Evolutionary conservation across 2,113 vertebrate species (phyloP).

Genomic region (Eretmochelys imbricata): DNA sequence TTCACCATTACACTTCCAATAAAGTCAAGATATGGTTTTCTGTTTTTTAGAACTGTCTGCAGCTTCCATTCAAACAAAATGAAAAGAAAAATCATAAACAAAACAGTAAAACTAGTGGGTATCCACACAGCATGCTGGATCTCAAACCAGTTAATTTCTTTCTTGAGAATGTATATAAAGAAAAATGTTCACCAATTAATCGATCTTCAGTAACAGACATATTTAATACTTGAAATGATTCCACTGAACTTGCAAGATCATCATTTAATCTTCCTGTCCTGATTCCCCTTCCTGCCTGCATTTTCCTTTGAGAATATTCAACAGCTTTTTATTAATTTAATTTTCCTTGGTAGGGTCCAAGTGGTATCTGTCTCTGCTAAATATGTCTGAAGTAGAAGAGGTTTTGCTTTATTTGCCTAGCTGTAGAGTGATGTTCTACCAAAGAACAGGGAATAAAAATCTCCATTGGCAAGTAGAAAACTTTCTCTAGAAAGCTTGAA

Average conservation of each 20-base stretch:
- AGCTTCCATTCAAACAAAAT: not conserved
- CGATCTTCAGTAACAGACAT: not conserved
- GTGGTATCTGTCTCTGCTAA: not conserved
- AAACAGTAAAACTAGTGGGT: not conserved
- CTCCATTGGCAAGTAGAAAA: not conserved
- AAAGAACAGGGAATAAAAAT: not conserved
- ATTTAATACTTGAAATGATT: not conserved
- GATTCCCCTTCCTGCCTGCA: not conserved
- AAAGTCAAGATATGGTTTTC: not conserved
- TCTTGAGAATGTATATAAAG: not conserved
- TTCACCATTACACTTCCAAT: not conserved
- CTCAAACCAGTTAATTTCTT: not conserved
- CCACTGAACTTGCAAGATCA: not conserved
- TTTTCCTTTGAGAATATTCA: constrained; percentile 18
- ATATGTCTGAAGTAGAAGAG: not conserved
- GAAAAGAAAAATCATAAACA: not conserved
- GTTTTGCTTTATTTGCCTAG: not conserved
- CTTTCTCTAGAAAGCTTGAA: not conserved
- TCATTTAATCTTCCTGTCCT: not conserved
- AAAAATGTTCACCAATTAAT: not conserved
- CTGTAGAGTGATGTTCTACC: not conserved
- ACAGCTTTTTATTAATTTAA: not conserved
- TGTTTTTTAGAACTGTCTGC: not conserved
- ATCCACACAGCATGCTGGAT: not conserved
- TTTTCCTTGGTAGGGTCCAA: not conserved